Evolutionary conservation across 2,797 vertebrate genomes (phyloP), one percentile per base, ranked within the genome.

Genomic region (Anguilla anguilla): DNA sequence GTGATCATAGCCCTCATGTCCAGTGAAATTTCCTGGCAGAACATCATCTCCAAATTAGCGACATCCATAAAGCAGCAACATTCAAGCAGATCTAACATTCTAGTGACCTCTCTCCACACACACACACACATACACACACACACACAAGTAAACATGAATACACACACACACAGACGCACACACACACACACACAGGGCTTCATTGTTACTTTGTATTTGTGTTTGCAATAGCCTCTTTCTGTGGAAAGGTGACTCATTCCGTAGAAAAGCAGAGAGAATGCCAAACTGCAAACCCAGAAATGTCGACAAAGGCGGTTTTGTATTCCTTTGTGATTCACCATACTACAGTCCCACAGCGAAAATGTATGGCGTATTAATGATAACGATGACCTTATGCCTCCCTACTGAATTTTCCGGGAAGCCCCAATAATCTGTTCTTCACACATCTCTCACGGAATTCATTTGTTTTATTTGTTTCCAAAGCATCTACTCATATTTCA

Each of bases 211-310:
- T 25, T 64, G 6, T 46, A 55, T 55, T 55, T 55, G 11, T 25
- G 15, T 64, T 64, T 25, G 2, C 6, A 64, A 61, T 86, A 90
- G 69, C 39, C 83, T 87, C 86, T 79, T 79, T 92, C 90, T 89
- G 89, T 90, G 92, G 11, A 89, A 89, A 61, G 86, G 35, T 92
- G 92, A 94, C 86, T 93, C 92, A 92, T n/a, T 87, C 22, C 0
- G 51, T 89, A 83, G 87, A 90, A 93, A 91, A 92, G 61, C 89
- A 85, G 3, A 0, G 0, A 79, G 83, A 88, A 31, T 94, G 90
- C 87, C 92, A 94, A 89, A 93, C 91, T 90, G 87, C 57, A 92
- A 91, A 88, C 51, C 87, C 92, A 89, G 88, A 92, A 72, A 89
- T 85, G 64, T 90, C 87, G 87, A 90, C n/a, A 92, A 74, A 87